These are phyloP conservation scores for Sylvia atricapilla DNA, from an alignment of 2,113 vertebrate species.

Conservation along the genomic window DNA sequence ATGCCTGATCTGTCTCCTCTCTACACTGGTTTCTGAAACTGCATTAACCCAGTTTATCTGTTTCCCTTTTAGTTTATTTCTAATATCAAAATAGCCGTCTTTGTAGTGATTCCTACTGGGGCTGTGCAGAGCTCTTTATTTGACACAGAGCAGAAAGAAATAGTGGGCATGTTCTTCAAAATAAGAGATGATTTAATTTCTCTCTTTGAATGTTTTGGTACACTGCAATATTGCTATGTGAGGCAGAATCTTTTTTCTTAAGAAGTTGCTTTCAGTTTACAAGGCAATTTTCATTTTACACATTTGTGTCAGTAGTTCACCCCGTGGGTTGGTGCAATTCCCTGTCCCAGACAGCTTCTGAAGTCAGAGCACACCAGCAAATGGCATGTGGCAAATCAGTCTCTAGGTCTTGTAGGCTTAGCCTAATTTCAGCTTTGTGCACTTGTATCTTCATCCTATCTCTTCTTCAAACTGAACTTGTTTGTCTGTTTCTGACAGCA, in stretches of 20 bases:
- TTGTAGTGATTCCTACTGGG: not conserved
- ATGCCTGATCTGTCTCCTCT: not conserved
- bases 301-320: not conserved
- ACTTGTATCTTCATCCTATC: not conserved
- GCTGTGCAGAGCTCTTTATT: not conserved
- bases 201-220: not conserved
- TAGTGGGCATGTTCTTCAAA: not conserved
- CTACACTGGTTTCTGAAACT: constrained; percentile 1
- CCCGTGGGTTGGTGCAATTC: not conserved
- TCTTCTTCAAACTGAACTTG: constrained; percentile 16
- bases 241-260: not conserved
- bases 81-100: not conserved
- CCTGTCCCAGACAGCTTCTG: not conserved
- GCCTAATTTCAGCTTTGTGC: not conserved
- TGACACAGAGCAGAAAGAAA: not conserved
- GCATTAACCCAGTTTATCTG: not conserved
- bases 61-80: not conserved
- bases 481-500: constrained; percentile 16
- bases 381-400: not conserved
- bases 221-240: not conserved
- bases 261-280: not conserved
- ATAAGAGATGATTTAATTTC: not conserved
- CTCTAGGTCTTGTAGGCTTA: not conserved
- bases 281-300: not conserved
- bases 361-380: not conserved